Conservation (phyloP, 2,888 invertebrate species). For the Drosophila antonietae region DNA sequence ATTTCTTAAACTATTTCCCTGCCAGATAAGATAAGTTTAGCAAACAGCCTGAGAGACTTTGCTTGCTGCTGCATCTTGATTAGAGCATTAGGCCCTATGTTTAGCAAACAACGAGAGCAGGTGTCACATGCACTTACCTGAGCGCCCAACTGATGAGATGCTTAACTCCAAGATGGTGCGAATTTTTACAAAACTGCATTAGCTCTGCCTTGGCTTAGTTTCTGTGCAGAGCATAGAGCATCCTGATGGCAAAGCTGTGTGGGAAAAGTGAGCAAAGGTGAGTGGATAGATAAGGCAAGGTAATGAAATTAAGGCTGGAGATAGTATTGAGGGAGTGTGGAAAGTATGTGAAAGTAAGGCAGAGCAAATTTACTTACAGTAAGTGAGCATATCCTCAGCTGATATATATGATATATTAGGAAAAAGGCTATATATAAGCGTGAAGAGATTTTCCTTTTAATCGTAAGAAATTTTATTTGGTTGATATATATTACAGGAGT, state of each 20-base stretch:
- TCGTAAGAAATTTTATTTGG: too few species aligned
- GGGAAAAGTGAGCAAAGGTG: constrained; percentile 22
- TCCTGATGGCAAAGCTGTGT: constrained; percentile 25
- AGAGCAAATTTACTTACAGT: not conserved
- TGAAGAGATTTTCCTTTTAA: too few species aligned
- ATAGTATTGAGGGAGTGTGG: not conserved
- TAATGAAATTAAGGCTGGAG: not conserved
- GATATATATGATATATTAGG: not conserved
- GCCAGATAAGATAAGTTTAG: constrained; percentile 19
- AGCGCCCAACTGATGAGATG: constrained; percentile 38
- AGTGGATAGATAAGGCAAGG: not conserved
- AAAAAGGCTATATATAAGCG: too few species aligned
- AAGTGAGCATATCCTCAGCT: too few species aligned
- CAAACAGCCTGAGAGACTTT: constrained; percentile 29
- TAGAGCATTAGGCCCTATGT: constrained; percentile 50
- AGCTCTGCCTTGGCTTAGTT: not conserved
- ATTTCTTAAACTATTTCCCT: constrained; percentile 53
- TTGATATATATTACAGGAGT: too few species aligned
- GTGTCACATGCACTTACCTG: constrained; percentile 15
- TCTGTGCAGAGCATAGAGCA: not conserved
- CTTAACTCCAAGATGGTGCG: constrained; percentile 50
- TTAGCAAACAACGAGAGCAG: constrained; percentile 55
- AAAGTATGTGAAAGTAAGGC: not conserved
- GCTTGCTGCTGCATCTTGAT: constrained; percentile 51
- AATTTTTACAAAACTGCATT: constrained; percentile 33